Evolutionary conservation across 2,888 invertebrate genomes (phyloP).

Genomic region (Gnatocerus cornutus): DNA sequence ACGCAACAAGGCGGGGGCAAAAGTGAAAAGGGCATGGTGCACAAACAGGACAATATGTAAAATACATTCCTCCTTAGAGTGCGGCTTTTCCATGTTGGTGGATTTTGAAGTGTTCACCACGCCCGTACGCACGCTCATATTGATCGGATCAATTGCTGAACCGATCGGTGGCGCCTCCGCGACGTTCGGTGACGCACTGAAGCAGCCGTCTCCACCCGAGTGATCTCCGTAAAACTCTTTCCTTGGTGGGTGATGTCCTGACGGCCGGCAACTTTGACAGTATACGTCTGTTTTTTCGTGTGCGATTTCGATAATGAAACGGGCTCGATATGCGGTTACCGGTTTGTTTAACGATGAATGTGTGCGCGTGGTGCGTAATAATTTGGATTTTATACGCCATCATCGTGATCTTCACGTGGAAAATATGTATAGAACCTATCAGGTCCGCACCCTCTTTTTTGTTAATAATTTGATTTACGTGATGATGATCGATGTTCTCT

Average conservation of each 20-base stretch:
- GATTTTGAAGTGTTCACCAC: slow-evolving; percentile 64
- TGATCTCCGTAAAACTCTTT: slow-evolving; percentile 44
- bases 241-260: slow-evolving; percentile 41
- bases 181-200: slow-evolving; percentile 70
- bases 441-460: slow-evolving; percentile 56
- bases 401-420: slow-evolving; percentile 50
- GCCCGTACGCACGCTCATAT: slow-evolving; percentile 71
- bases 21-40: slow-evolving; percentile 12
- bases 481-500: slow-evolving; percentile 28
- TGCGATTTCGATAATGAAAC: slow-evolving; percentile 5
- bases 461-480: slow-evolving; percentile 35
- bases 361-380: slow-evolving; percentile 39
- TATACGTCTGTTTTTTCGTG: slow-evolving; percentile 14
- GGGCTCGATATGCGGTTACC: neutral
- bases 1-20: slow-evolving; percentile 46
- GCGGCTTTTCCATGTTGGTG: slow-evolving; percentile 42
- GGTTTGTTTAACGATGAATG: slow-evolving; percentile 12
- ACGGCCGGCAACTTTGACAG: slow-evolving; percentile 29
- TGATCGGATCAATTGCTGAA: slow-evolving; percentile 65
- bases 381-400: slow-evolving; percentile 32
- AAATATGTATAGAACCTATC: slow-evolving; percentile 40
- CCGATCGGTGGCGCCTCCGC: slow-evolving; percentile 70
- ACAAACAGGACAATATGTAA: slow-evolving; percentile 34
- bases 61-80: slow-evolving; percentile 22
- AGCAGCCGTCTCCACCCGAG: slow-evolving; percentile 59